Percentiles rank a stretch among this genome's conserved stretches.
These are phyloP conservation scores for Lordiphosa collinella DNA, from an alignment of 1,140 invertebrate species.

Conservation along the genomic window DNA sequence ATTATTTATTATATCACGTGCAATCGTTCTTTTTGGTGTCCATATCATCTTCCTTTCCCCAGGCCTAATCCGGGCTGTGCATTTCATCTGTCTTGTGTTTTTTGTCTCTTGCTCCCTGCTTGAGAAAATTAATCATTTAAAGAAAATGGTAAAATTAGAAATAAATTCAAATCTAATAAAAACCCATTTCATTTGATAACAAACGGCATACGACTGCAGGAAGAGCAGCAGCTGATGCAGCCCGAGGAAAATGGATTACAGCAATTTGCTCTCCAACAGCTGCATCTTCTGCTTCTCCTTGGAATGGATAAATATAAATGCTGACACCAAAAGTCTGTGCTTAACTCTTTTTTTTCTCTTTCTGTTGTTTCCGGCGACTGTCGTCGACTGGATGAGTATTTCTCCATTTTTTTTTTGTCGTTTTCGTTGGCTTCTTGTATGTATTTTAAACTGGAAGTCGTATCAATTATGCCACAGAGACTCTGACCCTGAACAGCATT, in stretches of 20 bases:
- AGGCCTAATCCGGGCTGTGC: no score
- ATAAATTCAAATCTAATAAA: conserved; percentile 74
- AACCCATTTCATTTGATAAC: conserved; percentile 70
- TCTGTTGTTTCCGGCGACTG: neutral
- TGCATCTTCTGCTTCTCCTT: neutral
- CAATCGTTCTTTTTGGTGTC: no score
- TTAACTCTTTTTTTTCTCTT: conserved; percentile 26
- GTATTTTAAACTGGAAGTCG: no score
- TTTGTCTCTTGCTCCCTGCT: no score
- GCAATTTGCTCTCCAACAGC: conserved; percentile 68
- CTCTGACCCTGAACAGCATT: no score
- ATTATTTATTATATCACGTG: no score
- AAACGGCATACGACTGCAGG: conserved; percentile 16
- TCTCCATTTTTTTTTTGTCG: no score
- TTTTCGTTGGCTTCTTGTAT: no score
- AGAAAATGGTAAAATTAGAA: conserved; percentile 52
- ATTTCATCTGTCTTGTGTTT: no score
- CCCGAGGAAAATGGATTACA: conserved; percentile 65
- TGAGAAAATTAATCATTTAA: no score
- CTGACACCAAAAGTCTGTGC: conserved; percentile 54
- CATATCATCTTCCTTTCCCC: no score
- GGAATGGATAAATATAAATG: conserved; percentile 49
- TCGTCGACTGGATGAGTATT: neutral
- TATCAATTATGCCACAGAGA: no score
- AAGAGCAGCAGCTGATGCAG: conserved; percentile 61